Percentiles rank a stretch among this genome's conserved stretches.
phyloP scores from a whole-genome alignment of 64 coral and sea anemone genomes.

The Trachythela sp. region DNA sequence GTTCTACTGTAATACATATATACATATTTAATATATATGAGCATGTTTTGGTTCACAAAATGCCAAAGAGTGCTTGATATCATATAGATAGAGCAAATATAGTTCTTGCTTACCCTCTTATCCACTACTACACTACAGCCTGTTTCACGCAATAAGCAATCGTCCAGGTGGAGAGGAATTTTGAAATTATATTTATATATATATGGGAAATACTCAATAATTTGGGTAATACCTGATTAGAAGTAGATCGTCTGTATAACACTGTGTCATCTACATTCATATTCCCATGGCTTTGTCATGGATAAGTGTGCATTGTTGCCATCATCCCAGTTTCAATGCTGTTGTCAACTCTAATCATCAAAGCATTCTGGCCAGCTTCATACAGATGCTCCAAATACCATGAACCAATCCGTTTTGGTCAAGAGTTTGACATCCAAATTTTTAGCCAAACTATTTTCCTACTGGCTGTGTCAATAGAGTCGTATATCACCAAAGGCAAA shows the following conservation, averaged over 20 bases:
- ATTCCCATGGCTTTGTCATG: background rate
- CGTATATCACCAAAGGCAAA: background rate
- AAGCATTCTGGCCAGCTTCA: background rate
- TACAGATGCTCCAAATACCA: conserved; percentile 13
- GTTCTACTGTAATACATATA: too few species aligned
- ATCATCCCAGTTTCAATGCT: background rate
- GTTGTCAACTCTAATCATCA: background rate
- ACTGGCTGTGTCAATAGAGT: background rate
- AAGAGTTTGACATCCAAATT: conserved; percentile 15
- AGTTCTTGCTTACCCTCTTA: too few species aligned
- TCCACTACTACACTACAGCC: too few species aligned
- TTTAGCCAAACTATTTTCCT: conserved; percentile 14
- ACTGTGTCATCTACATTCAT: background rate
- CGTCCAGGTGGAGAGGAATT: too few species aligned
- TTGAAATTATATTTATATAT: too few species aligned
- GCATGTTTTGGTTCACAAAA: too few species aligned
- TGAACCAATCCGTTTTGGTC: conserved; percentile 9
- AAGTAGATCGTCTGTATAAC: background rate
- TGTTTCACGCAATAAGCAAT: too few species aligned
- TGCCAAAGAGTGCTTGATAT: too few species aligned
- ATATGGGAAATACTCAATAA: too few species aligned
- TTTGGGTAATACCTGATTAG: conserved; percentile 16
- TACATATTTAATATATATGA: too few species aligned
- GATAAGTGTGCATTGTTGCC: background rate
- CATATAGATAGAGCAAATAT: too few species aligned